Base-by-base conservation (phyloP, 1,140 invertebrate genomes). In the Rhopalosiphum padi region DNA sequence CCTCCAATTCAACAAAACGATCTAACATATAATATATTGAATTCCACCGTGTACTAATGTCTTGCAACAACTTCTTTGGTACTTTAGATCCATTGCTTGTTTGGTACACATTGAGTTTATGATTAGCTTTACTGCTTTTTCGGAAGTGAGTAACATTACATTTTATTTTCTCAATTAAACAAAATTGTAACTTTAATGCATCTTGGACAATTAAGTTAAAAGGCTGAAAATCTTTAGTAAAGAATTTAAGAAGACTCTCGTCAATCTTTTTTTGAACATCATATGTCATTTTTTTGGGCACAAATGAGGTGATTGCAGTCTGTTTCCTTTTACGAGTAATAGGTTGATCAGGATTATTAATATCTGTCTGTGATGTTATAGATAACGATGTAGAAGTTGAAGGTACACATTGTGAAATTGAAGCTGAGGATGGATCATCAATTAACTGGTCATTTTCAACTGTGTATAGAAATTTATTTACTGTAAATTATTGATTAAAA, bases 131-230 rank as follows among this genome's bases (percentile, higher is more conserved):
- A 41, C 22, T 90, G 4, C 88, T 90, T 90, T 41, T 90, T 60
- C 15, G 0, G 7, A 90, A 90, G 11, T 90, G 88, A 23, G 88
- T 37, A 2, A 60, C 53, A 41, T 41, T 90, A 41, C 35, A 37
- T 90, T 90, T 41, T 90, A 55, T n/a, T 43, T 60, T 37, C 0
- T 90, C 51, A 15, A 60, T 90, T 37, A 60, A 55, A 25, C 4
- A 25, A 2, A 11, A 5, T 7, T 55, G 22, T 60, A 90, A 60
- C 21, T 53, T 90, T 11, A 90, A 43, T 41, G 51, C 51, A 55
- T 53, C 88, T 55, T 90, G 88, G 1, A 90, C 51, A 3, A 90
- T 90, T 55, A 90, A 35, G 41, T 90, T 90, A 1, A 82, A 93
- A 30, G 77, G 77, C 18, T 86, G 82, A 53, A n/a, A 86, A 53